Percentiles rank a stretch among this genome's conserved stretches.
These are phyloP conservation scores for Vanacampus margaritifer DNA, from an alignment of 2,113 vertebrate species.

Conservation along the genomic window DNA sequence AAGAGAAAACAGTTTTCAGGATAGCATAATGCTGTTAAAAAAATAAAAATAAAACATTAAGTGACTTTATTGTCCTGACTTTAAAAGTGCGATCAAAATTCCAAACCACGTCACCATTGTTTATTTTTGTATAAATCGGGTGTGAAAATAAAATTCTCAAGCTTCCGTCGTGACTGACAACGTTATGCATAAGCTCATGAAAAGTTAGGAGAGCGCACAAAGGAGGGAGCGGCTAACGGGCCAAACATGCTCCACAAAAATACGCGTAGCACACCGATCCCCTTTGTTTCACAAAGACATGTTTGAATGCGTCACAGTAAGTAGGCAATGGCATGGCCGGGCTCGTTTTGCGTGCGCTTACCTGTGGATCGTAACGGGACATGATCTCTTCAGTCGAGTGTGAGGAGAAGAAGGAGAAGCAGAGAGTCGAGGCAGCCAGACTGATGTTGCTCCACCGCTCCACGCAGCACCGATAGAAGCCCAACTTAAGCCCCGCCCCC, in stretches of 20 bases:
- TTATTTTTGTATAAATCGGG: neutral
- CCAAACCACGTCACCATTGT: neutral
- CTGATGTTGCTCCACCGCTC: constrained; percentile 49
- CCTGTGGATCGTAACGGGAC: constrained; percentile 55
- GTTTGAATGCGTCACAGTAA: neutral
- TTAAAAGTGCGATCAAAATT: neutral
- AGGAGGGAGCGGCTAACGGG: constrained; percentile 39
- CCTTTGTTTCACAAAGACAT: neutral
- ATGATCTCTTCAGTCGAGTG: constrained; percentile 49
- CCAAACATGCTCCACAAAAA: constrained; percentile 2
- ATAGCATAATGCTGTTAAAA: neutral
- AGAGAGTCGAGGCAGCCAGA: constrained; percentile 40
- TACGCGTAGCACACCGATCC: neutral
- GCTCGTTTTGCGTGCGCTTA: constrained; percentile 30
- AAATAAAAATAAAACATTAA: neutral
- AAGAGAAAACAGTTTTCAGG: neutral
- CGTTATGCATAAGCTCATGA: neutral
- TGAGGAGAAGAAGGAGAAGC: constrained; percentile 36
- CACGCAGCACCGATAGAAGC: constrained; percentile 61
- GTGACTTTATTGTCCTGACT: neutral
- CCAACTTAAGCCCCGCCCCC: constrained; percentile 80
- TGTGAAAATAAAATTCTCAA: neutral
- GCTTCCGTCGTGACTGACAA: neutral
- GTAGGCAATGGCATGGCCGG: too few relatives aligned
- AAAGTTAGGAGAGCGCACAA: constrained; percentile 21